Evolutionary conservation across 2,113 vertebrate species (phyloP).

Genomic region (Bolborhynchus lineola): DNA sequence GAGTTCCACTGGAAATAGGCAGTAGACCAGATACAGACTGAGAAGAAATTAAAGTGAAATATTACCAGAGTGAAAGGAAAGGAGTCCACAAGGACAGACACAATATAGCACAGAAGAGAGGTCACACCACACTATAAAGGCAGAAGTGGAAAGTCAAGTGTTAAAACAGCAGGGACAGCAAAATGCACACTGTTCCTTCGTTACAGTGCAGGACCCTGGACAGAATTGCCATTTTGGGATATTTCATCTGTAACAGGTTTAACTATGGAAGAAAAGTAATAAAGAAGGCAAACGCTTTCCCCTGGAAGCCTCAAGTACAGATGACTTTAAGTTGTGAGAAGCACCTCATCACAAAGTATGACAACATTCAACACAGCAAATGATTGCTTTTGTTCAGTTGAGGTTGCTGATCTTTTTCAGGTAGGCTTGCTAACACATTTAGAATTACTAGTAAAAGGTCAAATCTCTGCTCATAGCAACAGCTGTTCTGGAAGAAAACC

Average conservation of each 20-base stretch:
- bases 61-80: not conserved
- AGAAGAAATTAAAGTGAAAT: constrained; percentile 14
- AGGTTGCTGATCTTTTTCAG: not conserved
- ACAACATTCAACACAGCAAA: not conserved
- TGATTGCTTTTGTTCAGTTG: not conserved
- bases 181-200: not conserved
- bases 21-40: not conserved
- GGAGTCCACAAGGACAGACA: not conserved
- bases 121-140: not conserved
- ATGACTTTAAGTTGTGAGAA: not conserved
- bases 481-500: fast-evolving
- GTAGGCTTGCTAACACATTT: fast-evolving
- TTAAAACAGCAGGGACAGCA: not conserved
- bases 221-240: not conserved
- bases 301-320: not conserved
- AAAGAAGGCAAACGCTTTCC: not conserved
- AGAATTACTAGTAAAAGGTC: not conserved
- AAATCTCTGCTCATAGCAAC: not conserved
- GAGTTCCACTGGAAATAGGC: not conserved
- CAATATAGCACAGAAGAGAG: not conserved
- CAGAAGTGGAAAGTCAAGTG: not conserved
- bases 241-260: not conserved
- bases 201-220: not conserved
- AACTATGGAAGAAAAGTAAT: not conserved
- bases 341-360: not conserved